phyloP scores from a whole-genome alignment of 2,888 invertebrate genomes.

The Ferrisia virgata region DNA sequence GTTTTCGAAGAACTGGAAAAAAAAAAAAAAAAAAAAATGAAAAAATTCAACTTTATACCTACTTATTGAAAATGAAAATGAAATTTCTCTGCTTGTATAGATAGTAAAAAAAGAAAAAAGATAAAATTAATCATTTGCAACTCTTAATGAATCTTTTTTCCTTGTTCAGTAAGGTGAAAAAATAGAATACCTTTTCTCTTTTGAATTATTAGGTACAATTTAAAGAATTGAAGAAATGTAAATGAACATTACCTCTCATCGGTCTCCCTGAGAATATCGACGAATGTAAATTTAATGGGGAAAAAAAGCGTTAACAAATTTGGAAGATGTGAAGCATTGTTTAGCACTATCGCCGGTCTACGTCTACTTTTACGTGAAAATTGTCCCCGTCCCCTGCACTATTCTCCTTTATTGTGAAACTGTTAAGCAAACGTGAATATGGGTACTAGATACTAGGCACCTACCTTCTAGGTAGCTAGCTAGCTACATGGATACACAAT shows the following conservation, averaged over 20 bases:
- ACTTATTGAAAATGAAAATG: background rate
- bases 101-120: background rate
- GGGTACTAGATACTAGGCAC: too few relatives aligned
- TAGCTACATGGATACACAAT: too few relatives aligned
- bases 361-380: too few relatives aligned
- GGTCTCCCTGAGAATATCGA: background rate
- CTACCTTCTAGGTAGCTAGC: too few relatives aligned
- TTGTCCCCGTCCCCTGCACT: too few relatives aligned
- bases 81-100: background rate
- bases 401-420: too few relatives aligned
- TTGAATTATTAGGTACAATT: background rate
- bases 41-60: too few relatives aligned
- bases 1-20: too few relatives aligned
- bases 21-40: too few relatives aligned
- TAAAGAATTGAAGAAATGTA: background rate
- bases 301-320: background rate
- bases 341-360: too few relatives aligned
- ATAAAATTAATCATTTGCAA: background rate
- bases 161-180: background rate
- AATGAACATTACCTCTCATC: background rate
- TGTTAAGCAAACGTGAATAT: too few relatives aligned
- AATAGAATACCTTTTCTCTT: background rate
- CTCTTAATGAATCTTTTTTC: background rate
- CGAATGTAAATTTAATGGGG: background rate
- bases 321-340: background rate